Evolutionary conservation across 1,140 invertebrate genomes (phyloP).

Genomic region (Trissolcus basalis): DNA sequence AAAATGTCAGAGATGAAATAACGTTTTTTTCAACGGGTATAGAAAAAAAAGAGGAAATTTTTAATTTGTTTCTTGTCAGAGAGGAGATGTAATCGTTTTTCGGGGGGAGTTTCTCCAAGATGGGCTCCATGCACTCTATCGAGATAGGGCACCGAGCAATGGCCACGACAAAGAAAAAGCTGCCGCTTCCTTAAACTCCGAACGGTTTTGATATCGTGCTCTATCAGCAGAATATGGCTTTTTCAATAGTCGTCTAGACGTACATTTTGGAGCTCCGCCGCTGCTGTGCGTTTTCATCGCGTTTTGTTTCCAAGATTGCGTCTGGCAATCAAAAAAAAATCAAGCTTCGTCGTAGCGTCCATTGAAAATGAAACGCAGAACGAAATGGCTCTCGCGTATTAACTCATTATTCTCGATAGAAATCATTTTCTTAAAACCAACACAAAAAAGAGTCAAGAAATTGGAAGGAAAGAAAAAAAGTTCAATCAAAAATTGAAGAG

Average conservation of each 20-base stretch:
- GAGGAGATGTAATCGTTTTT: constrained; percentile 50
- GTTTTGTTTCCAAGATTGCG: constrained; percentile 43
- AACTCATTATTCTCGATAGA: too few relatives aligned
- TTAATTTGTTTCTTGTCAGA: constrained; percentile 17
- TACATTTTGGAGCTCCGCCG: constrained; percentile 38
- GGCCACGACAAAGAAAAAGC: constrained; percentile 49
- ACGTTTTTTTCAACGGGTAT: too few relatives aligned
- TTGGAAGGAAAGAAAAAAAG: too few relatives aligned
- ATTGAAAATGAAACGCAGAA: constrained; percentile 29
- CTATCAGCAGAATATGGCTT: constrained; percentile 56
- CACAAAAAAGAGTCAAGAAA: too few relatives aligned
- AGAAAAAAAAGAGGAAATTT: background rate
- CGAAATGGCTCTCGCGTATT: background rate
- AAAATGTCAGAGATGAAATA: too few relatives aligned
- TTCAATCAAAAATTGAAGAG: too few relatives aligned
- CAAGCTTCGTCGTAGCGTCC: background rate
- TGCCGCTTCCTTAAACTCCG: constrained; percentile 49
- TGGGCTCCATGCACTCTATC: constrained; percentile 34
- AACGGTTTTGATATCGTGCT: constrained; percentile 50
- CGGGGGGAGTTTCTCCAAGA: constrained; percentile 41
- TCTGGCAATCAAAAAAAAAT: constrained; percentile 52
- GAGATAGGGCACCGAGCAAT: constrained; percentile 55
- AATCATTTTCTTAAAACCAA: too few relatives aligned
- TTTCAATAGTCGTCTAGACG: constrained; percentile 52
- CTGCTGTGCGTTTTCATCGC: constrained; percentile 10